Conservation (phyloP, 2,888 invertebrate genomes). For the Euplexia lucipara region DNA sequence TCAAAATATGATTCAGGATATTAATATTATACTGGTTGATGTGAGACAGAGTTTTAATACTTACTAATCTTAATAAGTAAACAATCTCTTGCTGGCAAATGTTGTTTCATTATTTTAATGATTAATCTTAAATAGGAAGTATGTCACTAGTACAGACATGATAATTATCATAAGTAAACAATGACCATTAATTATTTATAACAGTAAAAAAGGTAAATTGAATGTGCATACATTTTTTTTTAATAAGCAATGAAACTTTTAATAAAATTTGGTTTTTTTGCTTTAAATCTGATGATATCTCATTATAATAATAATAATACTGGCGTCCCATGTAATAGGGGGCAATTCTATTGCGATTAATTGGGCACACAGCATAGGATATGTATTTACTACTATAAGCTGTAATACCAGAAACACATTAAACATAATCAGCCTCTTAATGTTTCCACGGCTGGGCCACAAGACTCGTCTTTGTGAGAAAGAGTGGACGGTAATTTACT, state of each 20-base stretch:
- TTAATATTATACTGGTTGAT: background rate
- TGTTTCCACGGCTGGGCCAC: too few species aligned
- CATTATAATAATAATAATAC: too few species aligned
- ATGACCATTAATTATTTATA: conserved; percentile 3
- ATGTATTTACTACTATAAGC: too few species aligned
- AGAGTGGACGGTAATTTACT: too few species aligned
- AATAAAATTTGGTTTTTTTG: background rate
- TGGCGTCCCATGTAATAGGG: too few species aligned
- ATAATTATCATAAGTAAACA: background rate
- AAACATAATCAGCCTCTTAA: too few species aligned
- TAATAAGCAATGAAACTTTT: background rate
- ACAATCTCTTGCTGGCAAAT: background rate
- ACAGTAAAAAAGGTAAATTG: background rate
- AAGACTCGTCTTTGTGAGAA: too few species aligned
- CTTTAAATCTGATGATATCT: background rate
- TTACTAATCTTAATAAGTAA: background rate
- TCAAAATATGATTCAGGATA: background rate
- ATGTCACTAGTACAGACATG: too few species aligned
- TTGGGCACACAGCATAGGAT: too few species aligned
- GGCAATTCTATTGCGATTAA: too few species aligned
- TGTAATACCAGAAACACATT: too few species aligned
- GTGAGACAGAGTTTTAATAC: background rate
- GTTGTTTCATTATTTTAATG: background rate
- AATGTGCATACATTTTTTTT: background rate
- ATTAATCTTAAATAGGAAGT: conserved; percentile 3